Base-by-base conservation (phyloP, 1,140 invertebrate genomes). In the Magallana gigas region DNA sequence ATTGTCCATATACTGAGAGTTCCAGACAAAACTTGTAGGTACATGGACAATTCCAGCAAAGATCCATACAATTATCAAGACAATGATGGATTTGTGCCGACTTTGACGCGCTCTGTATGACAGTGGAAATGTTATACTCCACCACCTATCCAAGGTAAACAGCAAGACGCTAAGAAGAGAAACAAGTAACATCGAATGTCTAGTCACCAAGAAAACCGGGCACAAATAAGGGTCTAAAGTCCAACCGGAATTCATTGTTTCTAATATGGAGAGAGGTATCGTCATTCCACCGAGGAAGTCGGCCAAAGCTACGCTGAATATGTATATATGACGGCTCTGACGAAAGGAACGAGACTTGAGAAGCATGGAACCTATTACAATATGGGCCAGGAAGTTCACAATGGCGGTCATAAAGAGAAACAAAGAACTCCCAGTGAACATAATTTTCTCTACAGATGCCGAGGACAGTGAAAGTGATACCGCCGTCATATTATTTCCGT, bases 41-140 rank as follows among this genome's bases (percentile, higher is more conserved):
- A 91, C 23, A 92, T 23, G 1, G 89, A 86, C 57, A 93, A 92
- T 83, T 92, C 92, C n/a, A 90, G 36, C 6, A 91, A 16, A 92
- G 92, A 93, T 48, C 90, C 86, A 58, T 0, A 86, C 80, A 2
- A 83, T 84, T n/a, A 92, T 91, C 12, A 92, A 85, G 36, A 90
- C 83, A 12, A 90, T 68, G 5, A 92, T 90, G 68, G 91, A 88
- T 84, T 87, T 88, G 57, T 76, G 68, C 36, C 91, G 90, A 23
- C 92, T 92, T 68, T 91, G 88, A n/a, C 90, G 89, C 6, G 92
- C 89, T 83, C 93, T 84, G 90, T 93, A 93, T 11, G 92, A 93
- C 87, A 93, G 91, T 12, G 93, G 93, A 86, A 92, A 92, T 87
- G 92, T 92, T 59, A 93, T 91, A 7, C 92, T 92, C 93, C 93